Conservation (phyloP, 2,888 invertebrate genomes). For the Halocaridina rubra region DNA sequence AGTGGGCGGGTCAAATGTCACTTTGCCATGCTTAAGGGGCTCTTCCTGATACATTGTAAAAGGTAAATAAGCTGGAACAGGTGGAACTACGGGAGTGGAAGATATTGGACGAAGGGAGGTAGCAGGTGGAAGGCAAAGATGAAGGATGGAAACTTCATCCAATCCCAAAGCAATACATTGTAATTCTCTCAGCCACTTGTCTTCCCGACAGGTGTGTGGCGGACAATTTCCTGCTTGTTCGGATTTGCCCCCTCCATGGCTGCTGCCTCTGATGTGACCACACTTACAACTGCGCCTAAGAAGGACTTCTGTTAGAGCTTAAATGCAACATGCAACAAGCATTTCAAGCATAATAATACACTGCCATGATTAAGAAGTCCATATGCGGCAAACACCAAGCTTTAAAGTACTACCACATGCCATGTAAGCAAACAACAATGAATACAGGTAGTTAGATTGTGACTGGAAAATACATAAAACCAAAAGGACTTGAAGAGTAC, state of each 20-base stretch:
- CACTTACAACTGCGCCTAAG: slow-evolving; percentile 18
- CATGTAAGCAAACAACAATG: no score
- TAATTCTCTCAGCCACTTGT: slow-evolving; percentile 7
- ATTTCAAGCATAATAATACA: no score
- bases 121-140: slow-evolving; percentile 32
- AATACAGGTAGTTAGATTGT: no score
- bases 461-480: no score
- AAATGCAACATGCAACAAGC: background rate
- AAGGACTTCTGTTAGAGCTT: slow-evolving; percentile 27
- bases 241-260: slow-evolving; percentile 13
- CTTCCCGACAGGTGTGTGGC: background rate
- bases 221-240: background rate
- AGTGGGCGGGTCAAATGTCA: background rate
- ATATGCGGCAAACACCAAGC: no score
- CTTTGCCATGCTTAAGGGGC: background rate
- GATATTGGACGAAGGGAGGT: slow-evolving; percentile 39
- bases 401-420: no score
- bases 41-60: slow-evolving; percentile 43
- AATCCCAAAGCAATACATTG: slow-evolving; percentile 23
- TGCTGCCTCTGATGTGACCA: background rate
- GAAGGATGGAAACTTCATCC: slow-evolving; percentile 39
- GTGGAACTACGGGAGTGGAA: slow-evolving; percentile 35
- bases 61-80: slow-evolving; percentile 40
- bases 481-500: no score
- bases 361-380: no score